Conservation (phyloP, 2,888 invertebrate genomes). For the Chrysina gloriosa region DNA sequence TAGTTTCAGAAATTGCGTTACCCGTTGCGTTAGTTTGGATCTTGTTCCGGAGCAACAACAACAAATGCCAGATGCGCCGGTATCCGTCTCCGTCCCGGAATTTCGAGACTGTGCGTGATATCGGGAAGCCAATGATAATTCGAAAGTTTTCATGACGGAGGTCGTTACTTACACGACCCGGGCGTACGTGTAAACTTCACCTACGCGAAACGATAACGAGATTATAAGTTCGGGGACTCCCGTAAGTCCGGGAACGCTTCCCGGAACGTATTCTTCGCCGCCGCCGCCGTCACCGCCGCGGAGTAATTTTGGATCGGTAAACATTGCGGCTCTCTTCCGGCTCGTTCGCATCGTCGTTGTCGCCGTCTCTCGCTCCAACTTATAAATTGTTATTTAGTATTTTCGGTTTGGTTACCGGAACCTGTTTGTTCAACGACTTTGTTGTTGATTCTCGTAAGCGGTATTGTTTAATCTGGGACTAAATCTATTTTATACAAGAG, state of each 20-base stretch:
- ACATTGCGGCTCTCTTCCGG: not conserved
- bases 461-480: not conserved
- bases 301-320: conserved; percentile 18
- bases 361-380: not conserved
- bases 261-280: conserved; percentile 10
- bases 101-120: not conserved
- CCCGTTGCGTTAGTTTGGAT: too few relatives aligned
- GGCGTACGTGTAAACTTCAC: conserved; percentile 16
- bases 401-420: not conserved
- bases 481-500: too few relatives aligned
- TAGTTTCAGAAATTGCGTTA: too few relatives aligned
- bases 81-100: too few relatives aligned
- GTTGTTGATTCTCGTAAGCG: conserved; percentile 2
- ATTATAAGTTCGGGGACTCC: conserved; percentile 13
- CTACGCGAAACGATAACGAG: conserved; percentile 30
- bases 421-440: not conserved
- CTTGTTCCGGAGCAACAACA: too few relatives aligned
- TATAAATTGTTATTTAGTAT: conserved; percentile 21
- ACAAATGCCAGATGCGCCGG: too few relatives aligned
- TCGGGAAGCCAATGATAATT: conserved; percentile 3
- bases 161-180: conserved; percentile 6
- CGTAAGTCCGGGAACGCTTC: conserved; percentile 13
- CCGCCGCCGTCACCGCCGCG: not conserved
- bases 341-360: not conserved
- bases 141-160: conserved; percentile 8